These are phyloP conservation scores for Cyclina sinensis DNA, from an alignment of 1,140 invertebrate genomes.

Conservation along the genomic window DNA sequence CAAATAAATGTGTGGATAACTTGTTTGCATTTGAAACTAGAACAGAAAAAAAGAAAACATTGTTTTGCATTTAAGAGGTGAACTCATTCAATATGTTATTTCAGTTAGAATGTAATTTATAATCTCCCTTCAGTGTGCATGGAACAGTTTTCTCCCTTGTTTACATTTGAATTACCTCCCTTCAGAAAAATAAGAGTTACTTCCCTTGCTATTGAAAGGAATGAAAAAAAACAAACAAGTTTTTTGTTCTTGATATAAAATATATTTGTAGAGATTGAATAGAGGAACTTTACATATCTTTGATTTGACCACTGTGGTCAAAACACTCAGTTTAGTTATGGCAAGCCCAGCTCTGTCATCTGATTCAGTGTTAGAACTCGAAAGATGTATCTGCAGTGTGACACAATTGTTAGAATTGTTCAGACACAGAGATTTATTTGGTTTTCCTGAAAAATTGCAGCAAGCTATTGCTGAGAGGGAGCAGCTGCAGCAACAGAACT, in stretches of 20 bases:
- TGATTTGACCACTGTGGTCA: background rate
- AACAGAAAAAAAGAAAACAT: too few relatives aligned
- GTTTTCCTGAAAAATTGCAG: conserved; percentile 71
- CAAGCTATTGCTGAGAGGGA: conserved; percentile 82
- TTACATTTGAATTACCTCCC: background rate
- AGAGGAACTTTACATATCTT: background rate
- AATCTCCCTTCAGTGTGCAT: background rate
- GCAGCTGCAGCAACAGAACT: conserved; percentile 83
- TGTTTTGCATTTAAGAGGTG: too few relatives aligned
- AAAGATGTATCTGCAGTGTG: background rate
- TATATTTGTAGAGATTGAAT: too few relatives aligned
- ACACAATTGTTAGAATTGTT: background rate
- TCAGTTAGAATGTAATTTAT: background rate
- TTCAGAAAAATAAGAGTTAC: background rate
- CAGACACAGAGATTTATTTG: background rate
- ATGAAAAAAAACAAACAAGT: too few relatives aligned
- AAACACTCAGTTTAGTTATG: background rate
- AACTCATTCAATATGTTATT: too few relatives aligned
- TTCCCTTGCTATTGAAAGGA: conserved; percentile 26
- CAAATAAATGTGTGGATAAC: too few relatives aligned
- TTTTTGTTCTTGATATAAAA: too few relatives aligned
- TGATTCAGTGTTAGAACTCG: background rate
- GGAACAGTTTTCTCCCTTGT: conserved; percentile 20
- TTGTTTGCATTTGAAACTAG: too few relatives aligned
- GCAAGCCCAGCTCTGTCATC: background rate